A percentile compares a stretch with the other conserved stretches of the same genome.
Conservation (phyloP, 2,797 vertebrate genomes). For the Gallirallus australis region DNA sequence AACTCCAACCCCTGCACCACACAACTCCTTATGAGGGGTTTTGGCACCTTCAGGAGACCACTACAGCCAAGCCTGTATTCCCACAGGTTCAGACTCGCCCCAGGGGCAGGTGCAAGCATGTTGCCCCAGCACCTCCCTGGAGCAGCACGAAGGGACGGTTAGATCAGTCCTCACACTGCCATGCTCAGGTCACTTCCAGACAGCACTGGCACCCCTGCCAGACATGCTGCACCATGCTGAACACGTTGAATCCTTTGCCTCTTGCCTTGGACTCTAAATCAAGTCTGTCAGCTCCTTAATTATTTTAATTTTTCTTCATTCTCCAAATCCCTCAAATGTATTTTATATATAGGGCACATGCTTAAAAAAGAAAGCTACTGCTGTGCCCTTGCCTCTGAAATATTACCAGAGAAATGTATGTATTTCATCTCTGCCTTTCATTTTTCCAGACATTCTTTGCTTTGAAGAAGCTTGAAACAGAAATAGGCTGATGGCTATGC, state of each 20-base stretch:
- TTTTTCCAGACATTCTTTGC: slow-evolving; percentile 27
- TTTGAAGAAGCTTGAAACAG: slow-evolving; percentile 58
- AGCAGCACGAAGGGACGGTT: not conserved
- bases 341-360: slow-evolving; percentile 41
- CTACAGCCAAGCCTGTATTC: not conserved
- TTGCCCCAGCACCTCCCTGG: not conserved
- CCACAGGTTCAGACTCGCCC: not conserved
- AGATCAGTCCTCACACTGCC: not conserved
- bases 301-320: slow-evolving; percentile 55
- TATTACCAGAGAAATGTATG: slow-evolving; percentile 42
- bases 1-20: not conserved
- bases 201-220: not conserved
- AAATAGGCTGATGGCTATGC: slow-evolving; percentile 52
- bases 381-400: slow-evolving; percentile 62
- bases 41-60: not conserved
- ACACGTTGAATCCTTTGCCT: not conserved
- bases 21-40: accelerated
- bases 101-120: not conserved
- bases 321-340: slow-evolving; percentile 56
- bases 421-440: slow-evolving; percentile 63
- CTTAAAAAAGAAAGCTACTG: slow-evolving; percentile 38
- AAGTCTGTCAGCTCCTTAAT: slow-evolving; percentile 55
- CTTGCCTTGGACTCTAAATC: slow-evolving; percentile 23
- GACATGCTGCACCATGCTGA: not conserved
- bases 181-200: not conserved